Evolutionary conservation across 2,888 invertebrate species (phyloP), one percentile per base, ranked within the genome.

Genomic region (Drosophila conformis): DNA sequence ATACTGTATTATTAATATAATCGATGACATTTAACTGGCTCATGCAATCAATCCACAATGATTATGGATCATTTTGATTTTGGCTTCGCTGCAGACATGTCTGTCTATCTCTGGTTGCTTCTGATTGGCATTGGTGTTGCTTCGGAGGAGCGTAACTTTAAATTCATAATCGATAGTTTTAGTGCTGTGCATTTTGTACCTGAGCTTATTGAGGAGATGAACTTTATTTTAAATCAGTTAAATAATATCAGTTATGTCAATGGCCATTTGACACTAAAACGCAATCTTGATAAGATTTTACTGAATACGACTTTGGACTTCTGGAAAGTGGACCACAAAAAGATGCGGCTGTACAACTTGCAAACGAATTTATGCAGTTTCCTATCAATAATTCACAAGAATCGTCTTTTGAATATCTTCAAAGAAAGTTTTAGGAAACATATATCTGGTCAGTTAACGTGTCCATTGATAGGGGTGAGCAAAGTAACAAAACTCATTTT

Each of bases 241-340:
- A 65, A 65, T 21, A 72, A 72, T 49, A 73, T 51, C 7, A 73
- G 46, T 25, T 73, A 51, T 48, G 1, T 73, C n/a, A 73, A 15
- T 35, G 76, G 46, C 0, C 25, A 53, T 27, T 0, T 77, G 0
- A 42, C 63, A 42, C 29, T 74, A 5, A 53, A 51, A 35, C 33
- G 11, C 6, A 46, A 29, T 46, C 10, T 74, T 13, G 31, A 48
- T 15, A 54, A 46, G 1, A 4, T 78, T 1, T 3, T 25, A 10
- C 7, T 75, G 0, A 66, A 35, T 1, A 15, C 46, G 6, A 21
- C 25, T 1, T 6, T 79, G 79, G 82, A 83, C 40, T 69, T 74
- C 27, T 78, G 76, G 87, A 76, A 54, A 11, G 5, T 1, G 0
- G 46, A n/a, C 4, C 69, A 54, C 2, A 48, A 29, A 5, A 83